Percentiles rank a stretch among this genome's conserved stretches.
Evolutionary conservation across 1,140 invertebrate genomes (phyloP).

Genomic region (Aphis gossypii): DNA sequence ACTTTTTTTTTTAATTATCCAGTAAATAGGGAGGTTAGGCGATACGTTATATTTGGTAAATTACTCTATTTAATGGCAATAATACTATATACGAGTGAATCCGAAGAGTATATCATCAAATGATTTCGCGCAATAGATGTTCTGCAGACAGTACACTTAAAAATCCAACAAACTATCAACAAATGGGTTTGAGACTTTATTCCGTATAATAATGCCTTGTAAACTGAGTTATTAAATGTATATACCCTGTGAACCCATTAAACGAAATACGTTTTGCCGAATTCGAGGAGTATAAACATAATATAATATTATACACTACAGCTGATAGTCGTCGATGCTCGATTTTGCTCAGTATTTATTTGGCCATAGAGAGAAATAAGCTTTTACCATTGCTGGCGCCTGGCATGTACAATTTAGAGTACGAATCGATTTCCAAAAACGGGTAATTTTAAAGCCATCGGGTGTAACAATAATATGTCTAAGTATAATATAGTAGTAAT

Average conservation of each 20-base stretch:
- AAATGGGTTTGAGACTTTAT: neutral
- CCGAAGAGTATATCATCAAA: neutral
- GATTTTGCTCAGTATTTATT: neutral
- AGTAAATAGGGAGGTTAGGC: too few species aligned
- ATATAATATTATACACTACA: neutral
- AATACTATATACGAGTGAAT: neutral
- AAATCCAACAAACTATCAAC: neutral
- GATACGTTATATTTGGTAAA: too few species aligned
- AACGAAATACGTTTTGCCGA: slow-evolving; percentile 7
- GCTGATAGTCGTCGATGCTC: neutral
- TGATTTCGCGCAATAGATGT: neutral
- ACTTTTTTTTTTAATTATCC: too few species aligned
- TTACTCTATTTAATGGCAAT: too few species aligned
- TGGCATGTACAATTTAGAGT: neutral
- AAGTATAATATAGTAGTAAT: neutral
- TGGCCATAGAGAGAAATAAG: neutral
- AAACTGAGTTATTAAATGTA: neutral
- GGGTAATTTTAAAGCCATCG: neutral
- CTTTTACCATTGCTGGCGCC: neutral
- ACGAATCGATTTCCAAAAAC: neutral
- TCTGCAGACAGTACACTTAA: neutral
- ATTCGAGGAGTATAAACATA: neutral
- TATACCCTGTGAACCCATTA: neutral
- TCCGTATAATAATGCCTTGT: neutral
- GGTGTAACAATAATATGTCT: neutral